Conservation (phyloP, 2,797 vertebrate genomes). For the Epinephelus malabaricus region DNA sequence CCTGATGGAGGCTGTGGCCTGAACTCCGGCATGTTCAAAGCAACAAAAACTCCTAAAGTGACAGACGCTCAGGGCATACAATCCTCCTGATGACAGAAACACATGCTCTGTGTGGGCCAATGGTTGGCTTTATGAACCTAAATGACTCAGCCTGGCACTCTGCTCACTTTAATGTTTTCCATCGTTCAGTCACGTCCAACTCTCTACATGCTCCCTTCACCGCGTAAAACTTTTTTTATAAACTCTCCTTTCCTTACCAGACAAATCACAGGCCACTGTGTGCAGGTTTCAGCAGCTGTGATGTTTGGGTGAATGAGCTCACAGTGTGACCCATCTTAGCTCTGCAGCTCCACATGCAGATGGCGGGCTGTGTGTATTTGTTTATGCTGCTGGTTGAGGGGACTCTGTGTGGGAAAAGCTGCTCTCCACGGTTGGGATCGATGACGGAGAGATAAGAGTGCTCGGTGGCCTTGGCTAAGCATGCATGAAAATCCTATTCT, state of each 20-base stretch:
- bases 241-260: slow-evolving; percentile 7
- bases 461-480: slow-evolving; percentile 80
- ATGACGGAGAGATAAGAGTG: slow-evolving; percentile 84
- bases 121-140: slow-evolving; percentile 49
- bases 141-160: slow-evolving; percentile 69
- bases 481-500: slow-evolving; percentile 72
- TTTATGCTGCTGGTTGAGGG: slow-evolving; percentile 71
- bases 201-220: background rate
- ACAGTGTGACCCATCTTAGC: slow-evolving; percentile 32
- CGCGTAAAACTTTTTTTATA: slow-evolving; percentile 9
- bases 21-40: slow-evolving; percentile 70
- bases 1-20: slow-evolving; percentile 37
- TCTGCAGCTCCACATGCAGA: slow-evolving; percentile 64
- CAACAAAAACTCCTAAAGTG: slow-evolving; percentile 65
- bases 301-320: slow-evolving; percentile 43
- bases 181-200: slow-evolving; percentile 46
- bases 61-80: slow-evolving; percentile 65
- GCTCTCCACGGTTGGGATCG: slow-evolving; percentile 73
- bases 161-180: slow-evolving; percentile 57
- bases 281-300: slow-evolving; percentile 39
- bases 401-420: slow-evolving; percentile 84
- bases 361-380: slow-evolving; percentile 77
- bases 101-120: slow-evolving; percentile 75
- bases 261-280: background rate
- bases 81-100: slow-evolving; percentile 84